Evolutionary conservation across 2,113 vertebrate genomes (phyloP), one percentile per base, ranked within the genome.

Genomic region (Pycnonotus jocosus): DNA sequence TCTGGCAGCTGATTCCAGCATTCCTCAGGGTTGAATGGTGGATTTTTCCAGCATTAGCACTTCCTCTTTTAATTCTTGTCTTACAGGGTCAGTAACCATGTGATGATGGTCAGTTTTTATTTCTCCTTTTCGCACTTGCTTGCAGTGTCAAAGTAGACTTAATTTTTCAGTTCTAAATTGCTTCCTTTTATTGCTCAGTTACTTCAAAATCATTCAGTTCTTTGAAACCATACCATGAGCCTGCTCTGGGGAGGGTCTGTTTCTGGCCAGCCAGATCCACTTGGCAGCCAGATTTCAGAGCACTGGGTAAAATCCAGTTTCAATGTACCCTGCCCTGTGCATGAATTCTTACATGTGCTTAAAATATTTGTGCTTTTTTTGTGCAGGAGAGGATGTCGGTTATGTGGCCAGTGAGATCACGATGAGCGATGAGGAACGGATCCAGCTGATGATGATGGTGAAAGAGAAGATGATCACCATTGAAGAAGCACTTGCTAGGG

Each of bases 381-480:
- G 61, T 94, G 16, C 90, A 99, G 99, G 99, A 83, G 99, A 99
- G 81, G 99, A 99, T 95, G 98, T 99, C 5, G 99, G 99, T 70
- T 99, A 99, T 1, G 98, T 99, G 35, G 99, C 99, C 88, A 99
- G 99, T 53, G 99, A 99, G 97, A 99, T 99, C 92, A 99, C 99
- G 0, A 99, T 99, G 99, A 99, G 99, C 10, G 99, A 99, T 11
- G 99, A 99, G 81, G 99, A 99, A 15, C 98, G 99, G 53, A 99
- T 99, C 93, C 99, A 99, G 93, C 98, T 99, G 33, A 99, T 99
- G 99, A 99, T 99, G 99, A 99, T 99, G 99, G 99, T 99, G 68
- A 99, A 99, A 79, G 99, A 99, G 91, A 99, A 99, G 98, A 99
- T 99, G 99, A 99, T 99, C 95, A 99, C 99, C 3, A 99, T 99